A percentile compares a stretch with the other conserved stretches of the same genome.
Evolutionary conservation across 2,888 invertebrate genomes (phyloP).

Genomic region (Stomorhina lunata): DNA sequence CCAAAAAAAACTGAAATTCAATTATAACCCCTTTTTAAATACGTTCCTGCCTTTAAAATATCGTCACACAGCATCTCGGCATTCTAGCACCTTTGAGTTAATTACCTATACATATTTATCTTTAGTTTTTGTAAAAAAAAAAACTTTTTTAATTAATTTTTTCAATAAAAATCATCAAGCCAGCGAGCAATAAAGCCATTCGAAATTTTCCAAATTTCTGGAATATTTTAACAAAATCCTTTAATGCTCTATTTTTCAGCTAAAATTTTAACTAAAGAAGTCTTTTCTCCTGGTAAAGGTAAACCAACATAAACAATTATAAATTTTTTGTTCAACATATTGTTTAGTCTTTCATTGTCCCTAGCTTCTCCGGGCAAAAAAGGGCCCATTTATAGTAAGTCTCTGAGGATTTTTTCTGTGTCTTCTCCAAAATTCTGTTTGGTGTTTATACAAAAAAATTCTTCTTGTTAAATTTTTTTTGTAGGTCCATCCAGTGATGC

Average conservation of each 20-base stretch:
- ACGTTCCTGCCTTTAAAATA: constrained; percentile 39
- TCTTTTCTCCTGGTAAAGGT: not conserved
- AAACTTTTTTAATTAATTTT: constrained; percentile 3
- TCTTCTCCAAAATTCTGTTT: constrained; percentile 10
- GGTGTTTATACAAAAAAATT: constrained; percentile 25
- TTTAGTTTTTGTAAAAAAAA: constrained; percentile 1
- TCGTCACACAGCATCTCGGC: constrained; percentile 41
- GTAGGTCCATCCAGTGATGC: constrained; percentile 32
- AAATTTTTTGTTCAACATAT: not conserved
- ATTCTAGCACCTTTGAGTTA: constrained; percentile 54
- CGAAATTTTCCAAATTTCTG: not conserved
- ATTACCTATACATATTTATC: constrained; percentile 7
- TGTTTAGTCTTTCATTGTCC: not conserved
- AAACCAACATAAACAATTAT: not conserved
- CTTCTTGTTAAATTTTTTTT: constrained; percentile 26
- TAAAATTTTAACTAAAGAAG: not conserved
- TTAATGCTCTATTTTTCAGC: not conserved
- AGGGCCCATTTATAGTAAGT: not conserved
- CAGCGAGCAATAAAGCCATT: not conserved
- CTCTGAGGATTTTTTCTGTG: not conserved
- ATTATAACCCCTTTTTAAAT: not conserved
- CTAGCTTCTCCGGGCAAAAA: not conserved
- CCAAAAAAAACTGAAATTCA: not conserved
- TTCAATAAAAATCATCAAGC: not conserved
- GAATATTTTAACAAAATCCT: not conserved